phyloP scores from a whole-genome alignment of 2,888 invertebrate species.

The Autographa pulchrina region DNA sequence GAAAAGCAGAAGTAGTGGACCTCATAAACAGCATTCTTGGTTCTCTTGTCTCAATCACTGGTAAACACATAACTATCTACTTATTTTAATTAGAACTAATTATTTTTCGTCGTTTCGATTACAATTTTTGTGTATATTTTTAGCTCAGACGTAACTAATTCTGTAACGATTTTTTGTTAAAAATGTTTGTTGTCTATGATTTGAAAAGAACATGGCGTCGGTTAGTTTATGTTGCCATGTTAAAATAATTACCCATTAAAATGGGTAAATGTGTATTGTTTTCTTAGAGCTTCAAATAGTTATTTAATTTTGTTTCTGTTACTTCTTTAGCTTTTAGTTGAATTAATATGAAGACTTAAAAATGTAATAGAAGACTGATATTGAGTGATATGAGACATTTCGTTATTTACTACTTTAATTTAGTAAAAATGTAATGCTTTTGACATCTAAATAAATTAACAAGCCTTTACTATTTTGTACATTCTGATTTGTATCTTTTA shows the following conservation, averaged over 20 bases:
- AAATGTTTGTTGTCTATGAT: background rate
- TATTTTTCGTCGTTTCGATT: background rate
- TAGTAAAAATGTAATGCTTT: too few relatives aligned
- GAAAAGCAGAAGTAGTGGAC: conserved; percentile 94
- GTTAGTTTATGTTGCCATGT: background rate
- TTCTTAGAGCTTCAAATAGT: too few relatives aligned
- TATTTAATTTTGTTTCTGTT: too few relatives aligned
- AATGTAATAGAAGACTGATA: too few relatives aligned
- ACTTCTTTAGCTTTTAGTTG: too few relatives aligned
- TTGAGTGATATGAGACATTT: too few relatives aligned
- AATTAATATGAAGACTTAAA: too few relatives aligned
- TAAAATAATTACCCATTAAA: background rate
- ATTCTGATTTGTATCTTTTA: too few relatives aligned
- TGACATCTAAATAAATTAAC: too few relatives aligned
- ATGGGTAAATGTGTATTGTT: background rate
- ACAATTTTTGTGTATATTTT: background rate
- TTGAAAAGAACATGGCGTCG: background rate
- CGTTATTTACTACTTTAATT: too few relatives aligned
- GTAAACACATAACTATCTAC: conserved; percentile 80
- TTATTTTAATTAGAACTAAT: background rate
- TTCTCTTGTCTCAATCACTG: conserved; percentile 96
- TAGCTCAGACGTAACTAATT: background rate
- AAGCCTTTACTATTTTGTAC: too few relatives aligned
- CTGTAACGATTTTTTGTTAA: background rate
- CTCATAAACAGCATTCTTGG: conserved; percentile 97